A percentile compares a stretch with the other conserved stretches of the same genome.
Conservation (phyloP, 2,113 vertebrate species). For the Colinus virginianus region DNA sequence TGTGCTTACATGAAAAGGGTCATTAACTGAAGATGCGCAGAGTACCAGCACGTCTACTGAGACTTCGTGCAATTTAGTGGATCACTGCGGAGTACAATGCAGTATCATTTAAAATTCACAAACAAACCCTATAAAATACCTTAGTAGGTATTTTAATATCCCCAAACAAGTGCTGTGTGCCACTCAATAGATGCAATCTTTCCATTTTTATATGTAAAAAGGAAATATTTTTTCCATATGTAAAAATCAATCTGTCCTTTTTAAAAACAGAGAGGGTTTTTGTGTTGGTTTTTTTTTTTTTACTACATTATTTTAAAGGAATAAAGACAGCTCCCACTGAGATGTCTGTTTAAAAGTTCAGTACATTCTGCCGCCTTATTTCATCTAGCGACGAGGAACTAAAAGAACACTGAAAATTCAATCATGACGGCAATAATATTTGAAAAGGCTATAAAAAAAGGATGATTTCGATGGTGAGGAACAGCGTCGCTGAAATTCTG, state of each 20-base stretch:
- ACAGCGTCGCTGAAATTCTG: constrained; percentile 50
- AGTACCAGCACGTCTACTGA: constrained; percentile 23
- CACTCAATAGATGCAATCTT: constrained; percentile 9
- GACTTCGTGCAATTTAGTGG: constrained; percentile 32
- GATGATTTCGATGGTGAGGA: constrained; percentile 42
- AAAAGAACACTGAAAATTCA: constrained; percentile 67
- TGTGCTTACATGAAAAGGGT: constrained; percentile 69
- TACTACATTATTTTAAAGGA: constrained; percentile 43
- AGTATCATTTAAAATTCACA: constrained; percentile 51
- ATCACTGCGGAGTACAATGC: constrained; percentile 28
- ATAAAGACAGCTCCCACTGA: constrained; percentile 64
- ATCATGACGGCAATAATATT: constrained; percentile 61
- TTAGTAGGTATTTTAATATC: constrained; percentile 51
- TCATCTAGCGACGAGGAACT: constrained; percentile 60
- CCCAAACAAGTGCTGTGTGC: constrained; percentile 28
- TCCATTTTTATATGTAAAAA: constrained; percentile 31
- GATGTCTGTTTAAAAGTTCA: constrained; percentile 63
- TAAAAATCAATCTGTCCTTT: constrained; percentile 65
- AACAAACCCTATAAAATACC: constrained; percentile 47
- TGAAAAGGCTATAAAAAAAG: constrained; percentile 58
- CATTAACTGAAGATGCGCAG: constrained; percentile 53
- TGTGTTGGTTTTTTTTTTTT: not conserved
- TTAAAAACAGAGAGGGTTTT: constrained; percentile 42
- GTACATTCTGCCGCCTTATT: constrained; percentile 61
- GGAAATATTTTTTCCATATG: not conserved